These are phyloP conservation scores for Nyleta sp. DNA, from an alignment of 2,888 invertebrate genomes.

Conservation along the genomic window DNA sequence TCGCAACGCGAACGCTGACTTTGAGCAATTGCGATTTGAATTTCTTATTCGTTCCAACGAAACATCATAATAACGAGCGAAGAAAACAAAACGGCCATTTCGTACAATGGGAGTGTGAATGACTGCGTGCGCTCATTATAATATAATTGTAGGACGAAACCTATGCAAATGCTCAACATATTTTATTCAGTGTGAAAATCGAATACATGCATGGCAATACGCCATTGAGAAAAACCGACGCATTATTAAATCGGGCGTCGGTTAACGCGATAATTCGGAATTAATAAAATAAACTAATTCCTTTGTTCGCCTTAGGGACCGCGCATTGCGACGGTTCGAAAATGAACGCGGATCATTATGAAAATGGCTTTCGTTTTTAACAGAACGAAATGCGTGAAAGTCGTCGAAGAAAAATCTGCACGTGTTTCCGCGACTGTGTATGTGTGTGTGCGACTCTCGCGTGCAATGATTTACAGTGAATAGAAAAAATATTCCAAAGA, in stretches of 20 bases:
- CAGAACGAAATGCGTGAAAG: slow-evolving; percentile 26
- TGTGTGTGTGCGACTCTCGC: background rate
- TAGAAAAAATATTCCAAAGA: no score
- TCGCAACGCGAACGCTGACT: no score
- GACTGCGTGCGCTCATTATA: slow-evolving; percentile 18
- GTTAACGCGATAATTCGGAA: background rate
- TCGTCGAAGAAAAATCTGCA: background rate
- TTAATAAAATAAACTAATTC: slow-evolving; percentile 9
- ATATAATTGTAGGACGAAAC: slow-evolving; percentile 6
- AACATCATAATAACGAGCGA: background rate
- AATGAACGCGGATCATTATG: background rate
- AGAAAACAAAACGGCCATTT: background rate
- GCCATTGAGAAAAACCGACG: background rate
- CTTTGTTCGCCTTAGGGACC: no score
- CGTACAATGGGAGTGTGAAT: slow-evolving; percentile 7
- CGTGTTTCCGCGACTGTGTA: background rate
- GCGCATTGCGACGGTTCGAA: no score
- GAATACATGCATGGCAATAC: slow-evolving; percentile 10
- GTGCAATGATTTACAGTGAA: no score
- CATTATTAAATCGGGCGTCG: background rate
- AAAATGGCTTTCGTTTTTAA: slow-evolving; percentile 26
- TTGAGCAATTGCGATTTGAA: no score
- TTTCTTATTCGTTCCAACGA: no score
- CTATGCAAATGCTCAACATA: slow-evolving; percentile 5
- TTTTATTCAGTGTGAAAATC: slow-evolving; percentile 23